Base-by-base conservation (phyloP, 2,113 vertebrate genomes). In the Cyphomyrus plagiostoma region DNA sequence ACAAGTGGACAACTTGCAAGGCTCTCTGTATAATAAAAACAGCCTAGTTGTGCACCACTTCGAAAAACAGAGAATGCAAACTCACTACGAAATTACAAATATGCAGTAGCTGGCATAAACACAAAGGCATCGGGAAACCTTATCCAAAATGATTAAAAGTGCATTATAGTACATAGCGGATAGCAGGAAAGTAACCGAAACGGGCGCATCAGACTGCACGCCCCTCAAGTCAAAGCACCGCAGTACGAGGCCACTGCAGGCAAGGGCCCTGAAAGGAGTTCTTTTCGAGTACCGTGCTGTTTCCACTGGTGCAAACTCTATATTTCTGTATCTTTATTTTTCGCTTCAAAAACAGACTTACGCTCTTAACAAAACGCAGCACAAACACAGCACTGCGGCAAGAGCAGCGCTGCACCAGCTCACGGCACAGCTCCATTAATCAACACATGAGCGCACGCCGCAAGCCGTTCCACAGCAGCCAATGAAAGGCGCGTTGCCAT, bases 401-500 rank as follows among this genome's bases (percentile, higher is more conserved):
- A 35, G 10, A 74, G 80, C 50, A 2, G 74, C 74, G 17, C 35
- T 80, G 39, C 74, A 80, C n/a, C 74, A 15, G 15, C 74, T 11
- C 45, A 11, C 82, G 45, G 19, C 82, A 89, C 88, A 49, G 89
- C 91, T 94, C 93, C 92, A 94, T 94, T 95, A 94, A 95, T 95
- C 96, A 94, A 93, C 88, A 92, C 56, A 91, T 92, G 93, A 92
- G 90, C 77, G 92, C 74, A 93, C 92, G 90, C 95, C 92, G 93
- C 92, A 93, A 92, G 92, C 93, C 94, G 93, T 42, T 92, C 89
- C 10, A 83, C 91, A 74, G 58, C 93, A 90, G 88, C 96, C 95
- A 95, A 94, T 95, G 94, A 93, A 92, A 50, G 90, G 83, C 90
- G 92, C 39, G 96, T 97, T 96, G 94, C 96, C 94, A 91, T 93